Percentiles rank a stretch among this genome's conserved stretches.
Conservation (phyloP, 2,113 vertebrate genomes). For the Serinus canaria region DNA sequence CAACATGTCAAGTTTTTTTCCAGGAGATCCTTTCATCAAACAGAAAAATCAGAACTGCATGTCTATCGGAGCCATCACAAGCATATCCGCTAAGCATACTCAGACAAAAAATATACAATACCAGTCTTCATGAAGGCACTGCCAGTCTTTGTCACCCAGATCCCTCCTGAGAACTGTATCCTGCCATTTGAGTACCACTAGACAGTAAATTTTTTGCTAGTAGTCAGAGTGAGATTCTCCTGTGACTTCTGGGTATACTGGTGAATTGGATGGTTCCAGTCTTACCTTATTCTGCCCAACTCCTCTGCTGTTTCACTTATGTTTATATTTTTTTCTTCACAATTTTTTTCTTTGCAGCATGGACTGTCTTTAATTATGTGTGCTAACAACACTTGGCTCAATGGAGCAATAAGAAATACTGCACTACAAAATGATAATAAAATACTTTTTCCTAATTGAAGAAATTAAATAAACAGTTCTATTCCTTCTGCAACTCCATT, state of each 20-base stretch:
- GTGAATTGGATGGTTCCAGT: background rate
- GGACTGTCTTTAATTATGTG: background rate
- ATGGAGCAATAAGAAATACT: background rate
- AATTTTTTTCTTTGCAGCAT: background rate
- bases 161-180: background rate
- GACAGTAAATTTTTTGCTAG: background rate
- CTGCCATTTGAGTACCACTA: background rate
- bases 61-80: background rate
- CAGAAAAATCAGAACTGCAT: background rate
- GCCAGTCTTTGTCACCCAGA: background rate
- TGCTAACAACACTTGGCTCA: background rate
- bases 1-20: background rate
- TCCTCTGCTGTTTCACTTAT: background rate
- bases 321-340: background rate
- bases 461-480: slow-evolving; percentile 25
- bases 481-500: background rate
- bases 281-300: background rate
- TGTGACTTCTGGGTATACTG: background rate
- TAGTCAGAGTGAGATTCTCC: background rate
- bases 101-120: background rate
- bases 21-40: background rate
- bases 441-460: background rate
- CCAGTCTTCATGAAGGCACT: background rate
- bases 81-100: background rate
- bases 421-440: background rate